Percentiles rank a stretch among this genome's conserved stretches.
These are phyloP conservation scores for Dicrurus megarhynchus DNA, from an alignment of 2,113 vertebrate species.

Conservation along the genomic window DNA sequence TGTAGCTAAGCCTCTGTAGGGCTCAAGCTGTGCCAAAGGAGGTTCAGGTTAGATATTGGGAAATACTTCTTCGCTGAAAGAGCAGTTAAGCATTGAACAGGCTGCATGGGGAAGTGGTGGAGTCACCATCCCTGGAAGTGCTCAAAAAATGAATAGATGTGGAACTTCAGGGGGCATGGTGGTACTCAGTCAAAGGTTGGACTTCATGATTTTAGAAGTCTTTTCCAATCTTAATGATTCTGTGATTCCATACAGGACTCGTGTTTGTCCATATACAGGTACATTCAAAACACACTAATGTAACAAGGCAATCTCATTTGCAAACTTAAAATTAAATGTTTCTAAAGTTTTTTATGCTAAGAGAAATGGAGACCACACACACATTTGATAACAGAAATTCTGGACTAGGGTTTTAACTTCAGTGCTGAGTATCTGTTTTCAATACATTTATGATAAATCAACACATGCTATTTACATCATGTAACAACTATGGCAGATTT, in stretches of 20 bases:
- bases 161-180: neutral
- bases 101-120: neutral
- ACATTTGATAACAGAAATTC: neutral
- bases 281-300: neutral
- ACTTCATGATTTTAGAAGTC: neutral
- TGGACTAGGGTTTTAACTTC: neutral
- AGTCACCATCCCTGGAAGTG: neutral
- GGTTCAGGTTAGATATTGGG: neutral
- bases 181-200: neutral
- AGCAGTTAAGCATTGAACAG: neutral
- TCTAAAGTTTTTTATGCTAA: neutral
- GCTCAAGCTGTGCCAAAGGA: neutral
- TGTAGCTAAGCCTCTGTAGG: neutral
- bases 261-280: neutral
- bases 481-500: neutral
- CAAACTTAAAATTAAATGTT: neutral
- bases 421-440: neutral
- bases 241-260: neutral
- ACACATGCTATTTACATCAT: neutral
- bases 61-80: neutral
- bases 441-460: neutral
- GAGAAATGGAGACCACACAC: neutral
- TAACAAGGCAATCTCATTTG: neutral
- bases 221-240: neutral
- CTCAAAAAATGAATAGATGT: neutral